Conservation (phyloP, 2,113 vertebrate genomes). For the Sapajus apella region DNA sequence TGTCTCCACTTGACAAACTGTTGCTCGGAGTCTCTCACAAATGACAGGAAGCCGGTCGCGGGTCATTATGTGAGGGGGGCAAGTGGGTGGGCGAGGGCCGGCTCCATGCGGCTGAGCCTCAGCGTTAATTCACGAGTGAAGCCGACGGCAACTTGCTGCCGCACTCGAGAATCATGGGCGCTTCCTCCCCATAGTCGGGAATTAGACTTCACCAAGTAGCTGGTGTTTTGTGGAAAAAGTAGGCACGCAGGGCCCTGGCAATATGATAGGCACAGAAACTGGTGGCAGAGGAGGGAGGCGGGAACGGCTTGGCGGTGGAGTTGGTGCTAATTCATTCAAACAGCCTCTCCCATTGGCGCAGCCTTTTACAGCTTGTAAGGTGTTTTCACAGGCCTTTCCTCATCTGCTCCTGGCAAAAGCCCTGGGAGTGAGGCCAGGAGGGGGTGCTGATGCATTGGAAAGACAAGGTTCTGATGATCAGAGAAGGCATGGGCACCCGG, state of each 20-base stretch:
- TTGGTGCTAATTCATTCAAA: slow-evolving; percentile 54
- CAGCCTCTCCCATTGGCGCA: not conserved
- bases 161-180: not conserved
- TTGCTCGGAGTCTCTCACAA: not conserved
- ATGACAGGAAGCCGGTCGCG: fast-evolving
- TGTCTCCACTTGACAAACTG: not conserved
- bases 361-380: slow-evolving; percentile 58
- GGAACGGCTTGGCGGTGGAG: not conserved
- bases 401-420: not conserved
- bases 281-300: not conserved
- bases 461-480: not conserved
- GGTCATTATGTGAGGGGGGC: not conserved
- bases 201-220: slow-evolving; percentile 5
- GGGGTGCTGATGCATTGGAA: not conserved
- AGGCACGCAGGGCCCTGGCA: not conserved
- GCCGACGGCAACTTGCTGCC: not conserved
- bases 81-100: not conserved
- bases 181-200: not conserved
- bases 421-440: not conserved
- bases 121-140: not conserved
- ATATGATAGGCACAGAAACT: not conserved
- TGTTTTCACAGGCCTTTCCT: not conserved
- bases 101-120: not conserved
- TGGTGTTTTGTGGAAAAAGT: not conserved
- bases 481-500: not conserved